Evolutionary conservation across 1,140 invertebrate genomes (phyloP), one percentile per base, ranked within the genome.

Genomic region (Drosophila repletoides): DNA sequence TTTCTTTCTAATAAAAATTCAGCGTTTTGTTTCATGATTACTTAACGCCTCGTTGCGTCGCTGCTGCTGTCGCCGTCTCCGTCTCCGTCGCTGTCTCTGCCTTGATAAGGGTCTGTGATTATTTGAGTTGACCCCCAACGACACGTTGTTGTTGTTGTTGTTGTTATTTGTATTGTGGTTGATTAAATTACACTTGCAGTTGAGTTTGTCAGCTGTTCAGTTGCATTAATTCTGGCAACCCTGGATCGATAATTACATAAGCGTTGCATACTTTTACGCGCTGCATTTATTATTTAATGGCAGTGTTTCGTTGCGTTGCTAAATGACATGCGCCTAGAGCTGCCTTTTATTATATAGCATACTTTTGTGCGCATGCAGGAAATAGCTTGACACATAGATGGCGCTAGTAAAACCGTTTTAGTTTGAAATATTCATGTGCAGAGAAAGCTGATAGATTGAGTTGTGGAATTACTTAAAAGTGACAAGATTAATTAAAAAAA

Each of bases 11-110:
- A 48, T 64, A 31, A 1, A 4, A 12, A 6, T 9, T n/a, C 9
- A 10, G 14, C 41, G 19, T 24, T n/a, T 6, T 3, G 19, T 43
- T 12, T n/a, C 53, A 58, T 61, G 36, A 46, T 64, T 38, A 64
- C 28, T 21, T 43, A 66, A 49, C 34, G 21, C 26, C 24, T 29
- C 33, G 26, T n/a, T n/a, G n/a, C n/a, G n/a, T n/a, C n/a, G n/a
- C n/a, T n/a, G n/a, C n/a, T n/a, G n/a, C n/a, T n/a, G n/a, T n/a
- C n/a, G n/a, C n/a, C n/a, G n/a, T n/a, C n/a, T n/a, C n/a, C n/a
- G n/a, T n/a, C n/a, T n/a, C n/a, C n/a, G n/a, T n/a, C n/a, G n/a
- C n/a, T n/a, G n/a, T n/a, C n/a, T n/a, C n/a, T n/a, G n/a, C n/a
- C 52, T 58, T 59, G 63, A 66, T 66, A 66, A 34, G 17, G 7